These are phyloP conservation scores for Calyptommatus sinebrachiatus DNA, from an alignment of 2,113 vertebrate species.

Conservation along the genomic window DNA sequence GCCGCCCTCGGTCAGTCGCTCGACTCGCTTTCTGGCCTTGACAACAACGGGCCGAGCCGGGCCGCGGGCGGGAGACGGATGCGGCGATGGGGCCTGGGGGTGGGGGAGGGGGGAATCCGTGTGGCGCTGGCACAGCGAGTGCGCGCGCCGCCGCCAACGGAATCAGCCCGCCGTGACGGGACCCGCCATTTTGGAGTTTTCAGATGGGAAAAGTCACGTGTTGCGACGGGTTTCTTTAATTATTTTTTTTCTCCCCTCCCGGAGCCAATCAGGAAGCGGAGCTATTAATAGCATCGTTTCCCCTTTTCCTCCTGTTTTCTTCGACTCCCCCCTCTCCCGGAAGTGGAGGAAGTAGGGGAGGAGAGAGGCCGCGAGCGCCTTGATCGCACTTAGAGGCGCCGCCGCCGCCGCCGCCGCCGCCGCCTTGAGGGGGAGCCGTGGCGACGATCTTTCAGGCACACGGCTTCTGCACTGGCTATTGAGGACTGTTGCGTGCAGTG, in stretches of 20 bases:
- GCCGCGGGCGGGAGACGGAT: not conserved
- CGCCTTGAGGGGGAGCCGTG: not conserved
- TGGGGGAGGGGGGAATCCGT: not conserved
- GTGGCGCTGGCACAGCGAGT: not conserved
- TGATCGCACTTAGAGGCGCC: not conserved
- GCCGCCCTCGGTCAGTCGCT: too few species aligned
- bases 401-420: not conserved
- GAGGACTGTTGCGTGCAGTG: too few species aligned
- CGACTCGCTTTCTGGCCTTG: too few species aligned
- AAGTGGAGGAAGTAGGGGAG: not conserved
- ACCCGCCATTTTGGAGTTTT: conserved; percentile 64
- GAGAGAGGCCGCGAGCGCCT: too few species aligned
- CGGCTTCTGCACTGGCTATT: too few species aligned
- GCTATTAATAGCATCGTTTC: conserved; percentile 51
- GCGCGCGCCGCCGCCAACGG: not conserved
- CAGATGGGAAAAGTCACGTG: conserved; percentile 50
- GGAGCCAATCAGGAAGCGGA: conserved; percentile 45
- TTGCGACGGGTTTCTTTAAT: conserved; percentile 25
- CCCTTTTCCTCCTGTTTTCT: not conserved
- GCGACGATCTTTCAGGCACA: too few species aligned
- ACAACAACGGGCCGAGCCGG: not conserved
- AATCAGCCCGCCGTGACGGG: conserved; percentile 57
- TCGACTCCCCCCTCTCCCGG: not conserved
- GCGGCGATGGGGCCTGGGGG: too few species aligned
- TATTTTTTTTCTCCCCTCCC: not conserved